These are phyloP conservation scores for Ischnura elegans DNA, from an alignment of 2,888 invertebrate genomes.

Conservation along the genomic window DNA sequence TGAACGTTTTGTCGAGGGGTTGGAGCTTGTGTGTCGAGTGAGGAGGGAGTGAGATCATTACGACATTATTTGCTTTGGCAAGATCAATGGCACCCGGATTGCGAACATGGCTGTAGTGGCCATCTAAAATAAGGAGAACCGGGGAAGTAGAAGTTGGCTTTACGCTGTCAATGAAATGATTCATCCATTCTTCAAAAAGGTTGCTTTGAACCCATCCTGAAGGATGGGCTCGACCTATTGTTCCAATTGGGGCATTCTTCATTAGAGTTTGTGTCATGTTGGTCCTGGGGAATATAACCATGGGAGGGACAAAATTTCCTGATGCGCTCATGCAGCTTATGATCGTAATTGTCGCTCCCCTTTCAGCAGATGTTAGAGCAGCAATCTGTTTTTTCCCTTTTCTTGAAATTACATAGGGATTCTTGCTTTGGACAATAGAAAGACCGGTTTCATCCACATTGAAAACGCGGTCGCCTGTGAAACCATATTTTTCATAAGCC, in stretches of 20 bases:
- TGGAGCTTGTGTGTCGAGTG: slow-evolving; percentile 24
- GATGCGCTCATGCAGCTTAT: slow-evolving; percentile 68
- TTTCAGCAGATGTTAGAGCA: slow-evolving; percentile 59
- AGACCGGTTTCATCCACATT: slow-evolving; percentile 70
- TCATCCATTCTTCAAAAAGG: slow-evolving; percentile 49
- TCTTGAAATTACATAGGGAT: slow-evolving; percentile 16
- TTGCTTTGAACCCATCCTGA: slow-evolving; percentile 67
- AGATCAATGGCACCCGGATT: slow-evolving; percentile 36
- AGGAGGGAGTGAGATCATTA: neutral
- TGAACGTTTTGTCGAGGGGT: slow-evolving; percentile 15
- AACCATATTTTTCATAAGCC: neutral
- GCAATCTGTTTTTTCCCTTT: slow-evolving; percentile 57
- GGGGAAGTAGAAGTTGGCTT: slow-evolving; percentile 42
- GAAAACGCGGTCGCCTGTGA: slow-evolving; percentile 44
- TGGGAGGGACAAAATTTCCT: slow-evolving; percentile 68
- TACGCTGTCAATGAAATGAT: slow-evolving; percentile 42
- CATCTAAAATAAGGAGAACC: slow-evolving; percentile 55
- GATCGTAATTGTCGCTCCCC: slow-evolving; percentile 68
- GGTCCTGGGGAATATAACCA: slow-evolving; percentile 68
- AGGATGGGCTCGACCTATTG: slow-evolving; percentile 7
- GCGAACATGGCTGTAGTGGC: slow-evolving; percentile 52
- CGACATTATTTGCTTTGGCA: neutral
- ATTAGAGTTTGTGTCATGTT: slow-evolving; percentile 49
- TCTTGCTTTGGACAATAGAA: slow-evolving; percentile 61
- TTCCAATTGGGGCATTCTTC: slow-evolving; percentile 63